A percentile compares a stretch with the other conserved stretches of the same genome.
phyloP scores from a whole-genome alignment of 2,888 invertebrate species.

The Nomada fucata region DNA sequence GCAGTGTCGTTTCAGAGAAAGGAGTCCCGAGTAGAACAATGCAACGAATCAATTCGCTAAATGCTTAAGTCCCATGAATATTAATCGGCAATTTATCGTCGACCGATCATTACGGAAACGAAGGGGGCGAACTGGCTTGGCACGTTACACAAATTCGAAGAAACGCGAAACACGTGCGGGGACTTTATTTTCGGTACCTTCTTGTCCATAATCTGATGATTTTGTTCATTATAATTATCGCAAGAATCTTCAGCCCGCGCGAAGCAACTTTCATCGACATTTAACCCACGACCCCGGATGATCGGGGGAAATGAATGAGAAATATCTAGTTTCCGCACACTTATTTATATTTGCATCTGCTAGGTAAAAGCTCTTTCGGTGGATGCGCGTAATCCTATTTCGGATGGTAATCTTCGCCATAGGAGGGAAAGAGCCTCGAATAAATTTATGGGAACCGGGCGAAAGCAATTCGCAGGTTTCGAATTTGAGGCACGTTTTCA shows the following conservation, averaged over 20 bases:
- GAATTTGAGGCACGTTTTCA: slow-evolving; percentile 54
- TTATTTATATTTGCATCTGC: slow-evolving; percentile 47
- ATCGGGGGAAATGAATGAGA: slow-evolving; percentile 10
- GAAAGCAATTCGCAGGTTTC: slow-evolving; percentile 43
- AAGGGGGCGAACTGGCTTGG: neutral
- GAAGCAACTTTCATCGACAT: slow-evolving; percentile 19
- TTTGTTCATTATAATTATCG: slow-evolving; percentile 68
- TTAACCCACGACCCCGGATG: slow-evolving; percentile 15
- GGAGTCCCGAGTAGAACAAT: slow-evolving; percentile 4
- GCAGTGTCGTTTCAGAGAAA: slow-evolving; percentile 37
- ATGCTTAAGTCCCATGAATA: neutral
- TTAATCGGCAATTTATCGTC: slow-evolving; percentile 2
- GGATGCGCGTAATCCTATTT: slow-evolving; percentile 46
- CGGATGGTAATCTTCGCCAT: slow-evolving; percentile 49
- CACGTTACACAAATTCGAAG: slow-evolving; percentile 24
- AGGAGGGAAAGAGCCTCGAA: slow-evolving; percentile 18
- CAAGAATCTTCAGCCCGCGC: slow-evolving; percentile 71
- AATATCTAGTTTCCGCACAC: slow-evolving; percentile 10
- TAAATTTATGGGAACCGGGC: slow-evolving; percentile 42
- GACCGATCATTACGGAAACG: neutral
- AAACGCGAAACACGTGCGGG: slow-evolving; percentile 45
- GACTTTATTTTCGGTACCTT: slow-evolving; percentile 34
- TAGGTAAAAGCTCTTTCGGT: slow-evolving; percentile 40
- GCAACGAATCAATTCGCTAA: no score
- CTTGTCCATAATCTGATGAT: neutral